Evolutionary conservation across 2,797 vertebrate species (phyloP), one percentile per base, ranked within the genome.

Genomic region (Myotis vivesi): DNA sequence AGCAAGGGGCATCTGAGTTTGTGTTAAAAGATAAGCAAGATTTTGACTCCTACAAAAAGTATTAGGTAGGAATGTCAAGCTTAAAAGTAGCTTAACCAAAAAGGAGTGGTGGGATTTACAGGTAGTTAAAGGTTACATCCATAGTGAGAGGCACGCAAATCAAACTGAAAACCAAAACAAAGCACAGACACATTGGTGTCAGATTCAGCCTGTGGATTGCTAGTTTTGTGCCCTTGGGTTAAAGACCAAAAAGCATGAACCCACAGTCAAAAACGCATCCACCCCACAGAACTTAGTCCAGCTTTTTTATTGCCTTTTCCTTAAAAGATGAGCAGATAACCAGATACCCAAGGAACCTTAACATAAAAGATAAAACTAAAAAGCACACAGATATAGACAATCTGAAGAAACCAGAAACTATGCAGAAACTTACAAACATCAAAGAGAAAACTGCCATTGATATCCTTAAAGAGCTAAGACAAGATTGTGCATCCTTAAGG

Each of bases 321-420:
- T 96, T 75, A 77, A 73, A 93, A 82, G 23, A 57, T 57, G 49
- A 95, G 15, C 72, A 77, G n/a, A 72, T 44, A 87, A n/a, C 76
- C 25, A 90, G 33, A 89, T 38, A 77, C 23, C 41, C 17, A 11
- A 92, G 33, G 44, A 62, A 84, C 0, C 53, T 57, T 53, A 81
- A 59, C 28, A 44, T 57, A 80, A 80, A 95, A 87, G 79, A 81
- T 38, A 79, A 81, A 33, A 62, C 23, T 36, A 16, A 82, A 87
- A 72, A 13, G 73, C 36, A 62, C 5, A 44, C 55, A 68, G 22
- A 69, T 75, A 10, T 1, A 75, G 44, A 68, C 6, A 80, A 84
- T 22, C 9, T 25, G 17, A 89, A 44, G 51, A 80, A 89, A 91
- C 15, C 2, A 28, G 59, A 96, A 96, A 66, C 49, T 69, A 25